Evolutionary conservation across 2,888 invertebrate genomes (phyloP).

Genomic region (Coelinius sp.): DNA sequence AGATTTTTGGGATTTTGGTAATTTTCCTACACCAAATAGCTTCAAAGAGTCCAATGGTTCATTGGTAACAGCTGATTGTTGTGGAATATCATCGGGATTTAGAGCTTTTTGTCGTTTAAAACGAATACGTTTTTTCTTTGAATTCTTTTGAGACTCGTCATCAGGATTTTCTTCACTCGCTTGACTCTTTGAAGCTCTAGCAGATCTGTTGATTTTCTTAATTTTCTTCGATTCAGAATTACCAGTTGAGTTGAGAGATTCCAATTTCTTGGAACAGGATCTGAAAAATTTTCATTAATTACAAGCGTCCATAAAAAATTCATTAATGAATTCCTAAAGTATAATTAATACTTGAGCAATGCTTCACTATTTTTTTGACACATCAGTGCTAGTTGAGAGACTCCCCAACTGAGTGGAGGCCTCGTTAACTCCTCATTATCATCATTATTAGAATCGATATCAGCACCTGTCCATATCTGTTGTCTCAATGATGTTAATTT

Average conservation of each 20-base stretch:
- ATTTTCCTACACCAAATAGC: slow-evolving; percentile 53
- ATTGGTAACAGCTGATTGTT: slow-evolving; percentile 34
- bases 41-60: slow-evolving; percentile 60
- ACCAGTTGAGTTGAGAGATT: slow-evolving; percentile 58
- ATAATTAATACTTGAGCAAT: slow-evolving; percentile 73
- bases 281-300: too few relatives aligned
- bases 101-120: slow-evolving; percentile 57
- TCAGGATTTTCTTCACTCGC: slow-evolving; percentile 52
- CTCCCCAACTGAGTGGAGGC: slow-evolving; percentile 79
- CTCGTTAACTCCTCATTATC: slow-evolving; percentile 46
- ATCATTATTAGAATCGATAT: slow-evolving; percentile 64
- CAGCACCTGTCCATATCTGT: slow-evolving; percentile 82
- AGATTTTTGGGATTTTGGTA: slow-evolving; percentile 51
- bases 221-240: slow-evolving; percentile 53
- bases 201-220: slow-evolving; percentile 40
- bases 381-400: slow-evolving; percentile 74
- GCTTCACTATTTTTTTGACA: slow-evolving; percentile 75
- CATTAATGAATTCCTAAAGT: too few relatives aligned
- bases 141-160: slow-evolving; percentile 53
- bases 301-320: too few relatives aligned
- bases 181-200: slow-evolving; percentile 46
- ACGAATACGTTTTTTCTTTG: slow-evolving; percentile 59
- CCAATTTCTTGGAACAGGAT: slow-evolving; percentile 78
- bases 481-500: slow-evolving; percentile 79
- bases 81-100: background rate